These are phyloP conservation scores for Neodontobutis hainanensis DNA, from an alignment of 2,113 vertebrate genomes.

Conservation along the genomic window DNA sequence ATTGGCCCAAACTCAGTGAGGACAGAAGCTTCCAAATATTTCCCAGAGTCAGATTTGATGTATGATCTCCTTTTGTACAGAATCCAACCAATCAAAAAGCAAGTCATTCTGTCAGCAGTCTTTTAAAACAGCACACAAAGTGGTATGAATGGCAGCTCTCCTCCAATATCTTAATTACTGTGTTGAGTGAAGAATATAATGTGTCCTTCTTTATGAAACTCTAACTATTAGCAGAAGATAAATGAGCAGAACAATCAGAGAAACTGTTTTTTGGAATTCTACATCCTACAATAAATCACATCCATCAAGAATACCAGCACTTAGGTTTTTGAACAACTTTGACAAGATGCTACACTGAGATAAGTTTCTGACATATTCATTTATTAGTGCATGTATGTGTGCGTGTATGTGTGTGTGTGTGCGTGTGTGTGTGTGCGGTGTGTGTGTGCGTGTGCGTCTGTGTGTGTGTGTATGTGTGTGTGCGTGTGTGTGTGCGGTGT, in stretches of 20 bases:
- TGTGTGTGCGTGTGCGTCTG: too few relatives aligned
- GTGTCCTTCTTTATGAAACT: conserved; percentile 6
- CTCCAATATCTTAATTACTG: conserved; percentile 35
- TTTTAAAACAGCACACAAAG: conserved; percentile 19
- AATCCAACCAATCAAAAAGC: conserved; percentile 14
- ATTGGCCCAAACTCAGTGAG: conserved; percentile 37
- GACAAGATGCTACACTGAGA: conserved; percentile 17
- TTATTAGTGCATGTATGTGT: conserved; percentile 2
- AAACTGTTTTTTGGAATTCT: neutral
- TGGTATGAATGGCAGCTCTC: conserved; percentile 25
- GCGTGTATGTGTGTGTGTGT: too few relatives aligned
- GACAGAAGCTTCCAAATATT: conserved; percentile 36
- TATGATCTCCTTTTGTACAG: conserved; percentile 12
- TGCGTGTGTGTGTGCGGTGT: too few relatives aligned
- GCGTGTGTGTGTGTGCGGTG: neutral
- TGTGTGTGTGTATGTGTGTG: too few relatives aligned
- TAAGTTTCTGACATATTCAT: conserved; percentile 10
- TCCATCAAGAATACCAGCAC: neutral
- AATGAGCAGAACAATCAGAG: conserved; percentile 12
- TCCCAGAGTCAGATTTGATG: conserved; percentile 4
- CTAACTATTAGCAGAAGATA: conserved; percentile 25
- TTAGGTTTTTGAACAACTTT: conserved; percentile 1
- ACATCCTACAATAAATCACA: conserved; percentile 17
- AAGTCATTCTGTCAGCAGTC: neutral
- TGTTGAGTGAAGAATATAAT: conserved; percentile 15